Evolutionary conservation across 2,797 vertebrate species (phyloP).

Genomic region (Spondyliosoma cantharus): DNA sequence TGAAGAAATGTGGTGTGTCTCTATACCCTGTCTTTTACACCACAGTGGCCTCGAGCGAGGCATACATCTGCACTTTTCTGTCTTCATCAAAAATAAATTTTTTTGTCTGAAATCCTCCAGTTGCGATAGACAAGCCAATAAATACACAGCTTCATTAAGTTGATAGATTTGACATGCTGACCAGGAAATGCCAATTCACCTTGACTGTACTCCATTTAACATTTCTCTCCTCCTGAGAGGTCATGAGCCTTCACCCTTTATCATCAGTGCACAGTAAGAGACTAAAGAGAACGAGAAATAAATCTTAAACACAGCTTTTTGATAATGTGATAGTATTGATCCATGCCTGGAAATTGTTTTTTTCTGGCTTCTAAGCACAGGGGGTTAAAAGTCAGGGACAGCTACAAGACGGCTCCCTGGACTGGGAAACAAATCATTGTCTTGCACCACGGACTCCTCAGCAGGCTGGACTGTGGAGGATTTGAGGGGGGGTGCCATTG

Average conservation of each 20-base stretch:
- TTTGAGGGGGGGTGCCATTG: too few species aligned
- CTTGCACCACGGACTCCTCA: slow-evolving; percentile 13
- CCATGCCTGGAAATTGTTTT: slow-evolving; percentile 47
- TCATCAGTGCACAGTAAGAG: slow-evolving; percentile 50
- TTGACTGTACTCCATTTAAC: slow-evolving; percentile 41
- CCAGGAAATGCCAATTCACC: slow-evolving; percentile 44
- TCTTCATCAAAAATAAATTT: slow-evolving; percentile 22
- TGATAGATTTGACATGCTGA: slow-evolving; percentile 44
- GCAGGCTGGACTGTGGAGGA: neutral
- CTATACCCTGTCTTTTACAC: slow-evolving; percentile 33
- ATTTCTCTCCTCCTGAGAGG: slow-evolving; percentile 28
- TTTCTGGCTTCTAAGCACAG: slow-evolving; percentile 26
- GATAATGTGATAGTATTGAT: slow-evolving; percentile 74
- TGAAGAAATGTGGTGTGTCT: slow-evolving; percentile 40
- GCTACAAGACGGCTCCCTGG: slow-evolving; percentile 4
- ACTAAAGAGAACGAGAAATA: slow-evolving; percentile 43
- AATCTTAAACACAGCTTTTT: slow-evolving; percentile 66
- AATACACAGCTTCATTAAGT: slow-evolving; percentile 39
- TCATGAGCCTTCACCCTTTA: slow-evolving; percentile 26
- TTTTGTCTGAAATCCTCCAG: slow-evolving; percentile 11
- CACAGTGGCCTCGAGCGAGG: neutral
- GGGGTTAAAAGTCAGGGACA: slow-evolving; percentile 60
- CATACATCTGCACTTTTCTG: neutral
- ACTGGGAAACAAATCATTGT: slow-evolving; percentile 41
- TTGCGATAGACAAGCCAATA: neutral